Conservation (phyloP, 2,797 vertebrate genomes). For the Oreonectes daqikongensis region DNA sequence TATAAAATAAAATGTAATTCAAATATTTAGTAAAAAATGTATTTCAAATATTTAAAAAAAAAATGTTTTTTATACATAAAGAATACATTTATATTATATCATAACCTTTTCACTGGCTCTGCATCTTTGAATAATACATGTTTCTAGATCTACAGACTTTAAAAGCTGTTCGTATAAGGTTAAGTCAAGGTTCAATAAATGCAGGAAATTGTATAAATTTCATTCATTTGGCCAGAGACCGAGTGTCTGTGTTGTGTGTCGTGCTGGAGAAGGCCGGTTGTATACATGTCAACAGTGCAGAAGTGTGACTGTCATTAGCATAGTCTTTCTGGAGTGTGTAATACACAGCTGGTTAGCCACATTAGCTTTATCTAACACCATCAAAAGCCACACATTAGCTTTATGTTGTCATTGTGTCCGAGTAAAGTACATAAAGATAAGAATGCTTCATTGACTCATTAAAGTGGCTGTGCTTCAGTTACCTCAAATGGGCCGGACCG, state of each 20-base stretch:
- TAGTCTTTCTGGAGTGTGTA: slow-evolving; percentile 35
- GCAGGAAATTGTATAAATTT: neutral
- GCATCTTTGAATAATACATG: too few species aligned
- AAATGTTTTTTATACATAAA: too few species aligned
- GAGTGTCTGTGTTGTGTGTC: slow-evolving; percentile 29
- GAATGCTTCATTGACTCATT: slow-evolving; percentile 26
- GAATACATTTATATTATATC: too few species aligned
- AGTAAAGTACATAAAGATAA: slow-evolving; percentile 30
- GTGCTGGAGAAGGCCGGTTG: slow-evolving; percentile 62
- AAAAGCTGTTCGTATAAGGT: neutral
- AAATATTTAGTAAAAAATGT: too few species aligned
- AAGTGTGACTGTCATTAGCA: slow-evolving; percentile 54
- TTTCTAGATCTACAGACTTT: neutral
- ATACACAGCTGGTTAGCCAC: slow-evolving; percentile 30
- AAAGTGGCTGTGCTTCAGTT: slow-evolving; percentile 24
- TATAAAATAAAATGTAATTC: too few species aligned
- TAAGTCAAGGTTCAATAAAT: neutral
- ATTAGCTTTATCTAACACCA: slow-evolving; percentile 29
- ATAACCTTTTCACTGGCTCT: too few species aligned
- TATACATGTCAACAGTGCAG: slow-evolving; percentile 69
- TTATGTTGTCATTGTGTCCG: neutral
- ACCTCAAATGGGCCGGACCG: neutral
- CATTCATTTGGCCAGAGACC: neutral
- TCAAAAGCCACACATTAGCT: slow-evolving; percentile 25
- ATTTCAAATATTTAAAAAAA: too few species aligned